A percentile compares a stretch with the other conserved stretches of the same genome.
Evolutionary conservation across 1,140 invertebrate genomes (phyloP).

Genomic region (Aricia agestis): DNA sequence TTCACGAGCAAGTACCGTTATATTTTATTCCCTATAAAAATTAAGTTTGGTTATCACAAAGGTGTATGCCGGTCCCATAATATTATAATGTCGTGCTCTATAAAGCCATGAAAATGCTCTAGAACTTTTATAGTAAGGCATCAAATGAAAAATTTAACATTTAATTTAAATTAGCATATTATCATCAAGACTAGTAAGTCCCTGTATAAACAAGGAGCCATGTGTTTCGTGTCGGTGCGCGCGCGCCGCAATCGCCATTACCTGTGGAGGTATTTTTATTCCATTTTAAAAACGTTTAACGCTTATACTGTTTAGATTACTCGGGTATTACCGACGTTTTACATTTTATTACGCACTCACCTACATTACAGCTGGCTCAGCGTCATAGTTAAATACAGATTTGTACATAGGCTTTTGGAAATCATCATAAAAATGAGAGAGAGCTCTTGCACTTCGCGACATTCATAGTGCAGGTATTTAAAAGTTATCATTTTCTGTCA

Average conservation of each 20-base stretch:
- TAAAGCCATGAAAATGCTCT: no score
- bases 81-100: no score
- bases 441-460: no score
- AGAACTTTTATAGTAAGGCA: no score
- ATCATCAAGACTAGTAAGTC: conserved; percentile 40
- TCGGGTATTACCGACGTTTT: conserved; percentile 36
- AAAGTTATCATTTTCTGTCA: no score
- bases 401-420: neutral
- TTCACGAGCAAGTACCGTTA: no score
- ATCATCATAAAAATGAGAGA: no score
- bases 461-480: no score
- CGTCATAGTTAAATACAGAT: conserved; percentile 28
- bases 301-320: conserved; percentile 37
- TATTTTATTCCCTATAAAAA: no score
- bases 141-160: no score
- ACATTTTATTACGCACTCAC: conserved; percentile 36
- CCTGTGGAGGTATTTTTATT: conserved; percentile 60
- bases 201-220: conserved; percentile 45
- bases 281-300: conserved; percentile 54
- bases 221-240: conserved; percentile 57
- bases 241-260: conserved; percentile 59
- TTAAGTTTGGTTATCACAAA: no score
- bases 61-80: no score
- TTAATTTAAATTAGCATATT: conserved; percentile 7
- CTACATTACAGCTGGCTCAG: neutral